Base-by-base conservation (phyloP, 1,140 invertebrate species). In the roundworm (Caenorhabditis elegans) region DNA sequence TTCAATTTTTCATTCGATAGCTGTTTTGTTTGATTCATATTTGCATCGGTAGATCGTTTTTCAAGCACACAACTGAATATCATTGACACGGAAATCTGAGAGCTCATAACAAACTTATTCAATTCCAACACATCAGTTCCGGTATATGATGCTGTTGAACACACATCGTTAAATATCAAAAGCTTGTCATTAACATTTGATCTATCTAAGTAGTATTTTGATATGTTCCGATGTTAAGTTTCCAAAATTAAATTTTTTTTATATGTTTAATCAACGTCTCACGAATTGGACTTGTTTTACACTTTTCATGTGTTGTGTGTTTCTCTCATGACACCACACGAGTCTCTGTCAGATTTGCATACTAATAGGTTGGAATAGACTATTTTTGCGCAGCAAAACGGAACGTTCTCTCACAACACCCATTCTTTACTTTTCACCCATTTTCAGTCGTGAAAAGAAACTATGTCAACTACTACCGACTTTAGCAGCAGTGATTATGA, bases 51-150 rank as follows among this genome's bases (percentile, higher is more conserved):
- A 70, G 60, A 8, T 8, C 8, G 19, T 70, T 60, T 39, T 70
- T 70, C 60, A 39, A 39, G 60, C 60, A 39, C 60, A 39, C 60
- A 34, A 34, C 60, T 70, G 43, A 31, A 39, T 70, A 70, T 70
- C 39, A 70, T 70, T 70, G 60, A 70, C 60, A 70, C 60, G 60
- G 60, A 70, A 70, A 70, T 70, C 34, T 70, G 60, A 70, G 60
- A 39, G 34, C 60, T 39, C 60, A 8, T 19, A 43, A 31, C n/a
- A 10, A 11, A 31, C 4, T 22, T 70, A 24, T 39, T 70, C 19
- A 15, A 22, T 10, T 39, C 34, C 34, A 10, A 8, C 60, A 70
- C 60, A 70, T 22, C 60, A 70, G 60, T 70, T 70, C 34, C 34
- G 34, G 60, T 39, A 22, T 36, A 1, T n/a, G 34, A 60, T 60